Conservation (phyloP, 2,113 vertebrate species). For the Nanorana parkeri region DNA sequence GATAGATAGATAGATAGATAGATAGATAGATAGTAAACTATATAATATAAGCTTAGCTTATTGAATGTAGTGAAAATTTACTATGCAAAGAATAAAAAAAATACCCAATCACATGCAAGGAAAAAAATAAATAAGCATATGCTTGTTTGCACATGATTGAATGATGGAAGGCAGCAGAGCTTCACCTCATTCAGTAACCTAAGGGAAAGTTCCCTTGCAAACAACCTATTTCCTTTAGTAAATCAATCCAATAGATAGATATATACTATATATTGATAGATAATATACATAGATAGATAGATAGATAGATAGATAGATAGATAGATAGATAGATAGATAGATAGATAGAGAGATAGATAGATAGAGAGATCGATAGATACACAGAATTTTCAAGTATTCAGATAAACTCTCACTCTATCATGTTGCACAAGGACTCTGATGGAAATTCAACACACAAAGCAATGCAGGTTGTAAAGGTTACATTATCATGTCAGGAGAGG, state of each 20-base stretch:
- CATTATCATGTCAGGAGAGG: constrained; percentile 14
- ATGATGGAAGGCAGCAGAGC: no score
- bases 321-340: constrained; percentile 3
- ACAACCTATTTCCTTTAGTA: no score
- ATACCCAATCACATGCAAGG: no score
- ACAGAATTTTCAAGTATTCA: background rate
- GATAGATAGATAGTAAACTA: background rate
- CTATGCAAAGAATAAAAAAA: no score
- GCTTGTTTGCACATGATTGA: no score
- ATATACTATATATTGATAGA: background rate
- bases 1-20: constrained; percentile 7
- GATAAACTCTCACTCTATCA: background rate
- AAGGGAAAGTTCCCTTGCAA: no score
- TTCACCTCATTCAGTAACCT: no score
- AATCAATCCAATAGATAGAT: constrained; percentile 18
- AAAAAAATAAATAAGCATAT: no score
- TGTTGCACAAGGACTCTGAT: background rate
- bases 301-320: constrained; percentile 21
- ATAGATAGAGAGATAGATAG: constrained; percentile 18
- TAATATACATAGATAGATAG: background rate
- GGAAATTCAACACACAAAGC: background rate
- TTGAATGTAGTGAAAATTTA: no score
- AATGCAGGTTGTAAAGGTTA: background rate
- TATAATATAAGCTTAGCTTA: no score
- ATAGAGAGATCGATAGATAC: constrained; percentile 5